Percentiles rank a stretch among this genome's conserved stretches.
Conservation (phyloP, 35 echinoderm and acorn worm genomes). For the Diadema setosum region DNA sequence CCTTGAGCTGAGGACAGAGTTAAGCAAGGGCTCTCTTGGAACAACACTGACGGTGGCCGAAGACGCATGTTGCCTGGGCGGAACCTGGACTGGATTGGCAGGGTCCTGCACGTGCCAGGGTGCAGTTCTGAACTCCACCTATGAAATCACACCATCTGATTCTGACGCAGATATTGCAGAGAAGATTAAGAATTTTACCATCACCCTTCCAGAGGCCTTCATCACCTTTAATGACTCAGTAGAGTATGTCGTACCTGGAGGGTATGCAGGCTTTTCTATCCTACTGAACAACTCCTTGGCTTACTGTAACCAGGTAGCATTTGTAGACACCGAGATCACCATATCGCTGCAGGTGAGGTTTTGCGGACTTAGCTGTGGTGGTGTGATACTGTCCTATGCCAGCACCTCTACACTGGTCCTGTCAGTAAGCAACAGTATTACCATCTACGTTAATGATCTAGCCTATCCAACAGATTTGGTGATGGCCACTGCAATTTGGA, state of each 20-base stretch:
- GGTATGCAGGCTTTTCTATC: conserved; percentile 51
- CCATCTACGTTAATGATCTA: conserved; percentile 48
- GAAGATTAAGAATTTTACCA: background rate
- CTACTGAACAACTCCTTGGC: conserved; percentile 28
- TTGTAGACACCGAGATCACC: background rate
- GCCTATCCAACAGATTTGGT: conserved; percentile 53
- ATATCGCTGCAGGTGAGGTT: conserved; percentile 63
- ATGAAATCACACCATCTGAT: background rate
- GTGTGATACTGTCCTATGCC: conserved; percentile 69
- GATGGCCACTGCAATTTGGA: conserved; percentile 39
- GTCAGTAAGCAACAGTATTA: conserved; percentile 1
- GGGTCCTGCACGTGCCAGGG: background rate
- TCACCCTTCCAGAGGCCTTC: background rate
- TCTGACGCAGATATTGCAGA: background rate
- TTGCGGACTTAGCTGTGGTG: conserved; percentile 42
- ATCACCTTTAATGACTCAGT: conserved; percentile 7
- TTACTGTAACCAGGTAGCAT: conserved; percentile 6
- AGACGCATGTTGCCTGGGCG: background rate
- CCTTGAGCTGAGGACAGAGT: background rate
- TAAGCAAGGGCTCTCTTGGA: background rate
- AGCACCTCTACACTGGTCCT: conserved; percentile 52
- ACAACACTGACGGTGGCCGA: background rate
- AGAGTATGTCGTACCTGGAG: background rate
- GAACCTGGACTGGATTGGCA: background rate
- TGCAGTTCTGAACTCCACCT: background rate